Base-by-base conservation (phyloP, 2,888 invertebrate species). In the Pristionchus japonicus region DNA sequence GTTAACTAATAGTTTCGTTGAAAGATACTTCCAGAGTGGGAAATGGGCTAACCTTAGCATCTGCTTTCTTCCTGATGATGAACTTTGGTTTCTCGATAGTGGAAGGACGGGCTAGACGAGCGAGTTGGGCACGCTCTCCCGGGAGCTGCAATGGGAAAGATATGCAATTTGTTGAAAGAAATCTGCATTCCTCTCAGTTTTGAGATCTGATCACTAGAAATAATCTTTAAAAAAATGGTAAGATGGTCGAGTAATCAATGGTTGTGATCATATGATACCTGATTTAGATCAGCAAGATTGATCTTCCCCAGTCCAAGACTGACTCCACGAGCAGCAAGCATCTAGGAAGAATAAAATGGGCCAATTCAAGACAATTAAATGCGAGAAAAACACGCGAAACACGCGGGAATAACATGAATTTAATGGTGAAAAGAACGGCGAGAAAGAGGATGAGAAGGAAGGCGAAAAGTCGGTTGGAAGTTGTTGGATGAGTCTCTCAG, bases 291-390 rank as follows among this genome's bases (percentile, higher is more conserved):
- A 37, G 92, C 91, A 40, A 94, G 89, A 89, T 94, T 93, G 89
- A 94, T 94, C 89, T 93, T 93, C 52, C 94, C 94, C 84, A 94
- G 88, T 40, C 94, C 94, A 31, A 94, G 89, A 20, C 93, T 93
- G 17, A 93, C 93, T 80, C 94, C 94, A n/a, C 94, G 91, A 13
- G 93, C 94, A 0, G 92, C 93, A 64, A 94, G 88, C 94, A 94
- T 94, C 43, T 1, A 43, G 43, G 43, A n/a, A 40, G 43, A 77
- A n/a, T n/a, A n/a, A 77, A 13, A 37, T 27, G 20, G 27, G 31
- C 27, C 3, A 15, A 47, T 43, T 43, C 17, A 3, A 40, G 27
- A 43, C 23, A 77, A 77, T 77, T 77, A n/a, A 40, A n/a, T n/a
- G 43, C 23, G 49, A 52, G n/a, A 52, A 49, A 27, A 20, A 83